Evolutionary conservation across 2,797 vertebrate species (phyloP).

Genomic region (Hippocampus kuda): DNA sequence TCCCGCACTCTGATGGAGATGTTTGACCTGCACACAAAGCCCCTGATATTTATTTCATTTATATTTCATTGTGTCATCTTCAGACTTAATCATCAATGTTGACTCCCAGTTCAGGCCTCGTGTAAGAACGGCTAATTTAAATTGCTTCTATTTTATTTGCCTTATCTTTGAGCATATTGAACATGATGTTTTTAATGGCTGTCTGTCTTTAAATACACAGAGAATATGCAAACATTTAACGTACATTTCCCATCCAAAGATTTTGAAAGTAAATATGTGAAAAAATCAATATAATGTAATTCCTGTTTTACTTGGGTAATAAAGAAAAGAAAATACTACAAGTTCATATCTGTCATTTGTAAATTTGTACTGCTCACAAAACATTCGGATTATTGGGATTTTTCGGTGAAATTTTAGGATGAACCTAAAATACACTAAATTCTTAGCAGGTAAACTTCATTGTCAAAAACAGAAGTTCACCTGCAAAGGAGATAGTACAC

Average conservation of each 20-base stretch:
- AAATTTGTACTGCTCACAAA: too few species aligned
- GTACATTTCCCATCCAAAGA: slow-evolving; percentile 73
- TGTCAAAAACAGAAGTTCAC: too few species aligned
- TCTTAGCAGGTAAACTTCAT: too few species aligned
- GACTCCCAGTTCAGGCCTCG: slow-evolving; percentile 29
- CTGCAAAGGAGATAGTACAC: too few species aligned
- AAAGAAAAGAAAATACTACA: slow-evolving; percentile 68
- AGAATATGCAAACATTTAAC: slow-evolving; percentile 87
- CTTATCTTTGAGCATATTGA: slow-evolving; percentile 45
- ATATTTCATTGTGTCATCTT: not conserved
- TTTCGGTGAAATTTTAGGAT: too few species aligned
- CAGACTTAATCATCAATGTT: not conserved
- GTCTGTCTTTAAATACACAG: slow-evolving; percentile 58
- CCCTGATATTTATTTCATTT: slow-evolving; percentile 12
- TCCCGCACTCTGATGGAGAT: slow-evolving; percentile 29
- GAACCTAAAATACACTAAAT: too few species aligned
- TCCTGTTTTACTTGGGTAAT: slow-evolving; percentile 75
- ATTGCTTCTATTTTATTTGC: slow-evolving; percentile 48
- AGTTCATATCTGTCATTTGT: not conserved
- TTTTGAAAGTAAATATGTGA: slow-evolving; percentile 72
- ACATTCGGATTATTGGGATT: too few species aligned
- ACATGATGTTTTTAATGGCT: slow-evolving; percentile 51
- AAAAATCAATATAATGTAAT: slow-evolving; percentile 71
- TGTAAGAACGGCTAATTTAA: slow-evolving; percentile 11
- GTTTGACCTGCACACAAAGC: slow-evolving; percentile 36